Conservation (phyloP, 2,797 vertebrate genomes). For the Oreonectes daqikongensis region DNA sequence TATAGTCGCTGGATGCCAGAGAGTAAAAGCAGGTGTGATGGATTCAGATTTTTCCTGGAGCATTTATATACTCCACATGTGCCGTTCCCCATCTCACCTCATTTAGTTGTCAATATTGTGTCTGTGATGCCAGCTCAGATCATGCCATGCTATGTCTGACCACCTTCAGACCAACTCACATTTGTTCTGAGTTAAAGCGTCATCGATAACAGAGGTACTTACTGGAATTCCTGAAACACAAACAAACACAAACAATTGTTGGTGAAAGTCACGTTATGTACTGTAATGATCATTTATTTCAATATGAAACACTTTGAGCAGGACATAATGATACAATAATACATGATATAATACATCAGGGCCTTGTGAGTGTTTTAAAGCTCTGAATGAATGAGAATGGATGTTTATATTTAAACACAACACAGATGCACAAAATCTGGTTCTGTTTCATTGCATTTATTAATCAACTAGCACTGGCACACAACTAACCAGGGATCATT, state of each 20-base stretch:
- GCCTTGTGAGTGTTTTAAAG: neutral
- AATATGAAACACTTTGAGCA: neutral
- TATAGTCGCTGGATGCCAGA: constrained; percentile 7
- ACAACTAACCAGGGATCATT: neutral
- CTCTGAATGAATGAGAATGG: neutral
- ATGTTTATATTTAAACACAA: constrained; percentile 1
- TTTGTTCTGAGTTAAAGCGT: constrained; percentile 46
- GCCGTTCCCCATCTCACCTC: constrained; percentile 44
- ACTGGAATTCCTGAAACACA: constrained; percentile 62
- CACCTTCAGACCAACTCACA: constrained; percentile 45
- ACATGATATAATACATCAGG: neutral
- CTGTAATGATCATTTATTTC: neutral
- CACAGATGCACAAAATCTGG: constrained; percentile 1
- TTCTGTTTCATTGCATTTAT: constrained; percentile 16
- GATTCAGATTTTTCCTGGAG: constrained; percentile 26
- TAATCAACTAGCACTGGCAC: neutral
- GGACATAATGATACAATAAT: neutral
- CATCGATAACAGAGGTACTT: constrained; percentile 51
- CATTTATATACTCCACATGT: constrained; percentile 5
- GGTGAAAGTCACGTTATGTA: constrained; percentile 4
- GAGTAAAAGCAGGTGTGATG: neutral
- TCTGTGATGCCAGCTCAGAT: constrained; percentile 24
- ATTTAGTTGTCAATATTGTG: constrained; percentile 24
- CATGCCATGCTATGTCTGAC: constrained; percentile 36
- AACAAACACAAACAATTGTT: constrained; percentile 44